These are phyloP conservation scores for Eumerus sabulonum DNA, from an alignment of 2,888 invertebrate species.

Conservation along the genomic window DNA sequence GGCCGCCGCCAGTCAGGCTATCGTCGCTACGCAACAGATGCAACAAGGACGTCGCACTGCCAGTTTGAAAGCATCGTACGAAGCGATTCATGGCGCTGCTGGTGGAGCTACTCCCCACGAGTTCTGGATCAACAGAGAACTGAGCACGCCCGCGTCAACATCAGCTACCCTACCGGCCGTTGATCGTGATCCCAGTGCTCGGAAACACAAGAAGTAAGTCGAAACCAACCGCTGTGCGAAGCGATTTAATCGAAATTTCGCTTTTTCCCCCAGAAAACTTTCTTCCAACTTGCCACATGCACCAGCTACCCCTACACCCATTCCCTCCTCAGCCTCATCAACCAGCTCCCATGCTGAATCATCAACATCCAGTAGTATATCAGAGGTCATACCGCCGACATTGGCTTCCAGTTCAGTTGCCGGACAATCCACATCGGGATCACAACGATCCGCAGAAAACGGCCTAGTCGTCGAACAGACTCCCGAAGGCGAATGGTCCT, in stretches of 20 bases:
- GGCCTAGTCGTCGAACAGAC: constrained; percentile 77
- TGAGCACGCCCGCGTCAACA: constrained; percentile 83
- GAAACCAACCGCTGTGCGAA: neutral
- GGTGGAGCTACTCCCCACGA: constrained; percentile 82
- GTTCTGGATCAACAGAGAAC: constrained; percentile 85
- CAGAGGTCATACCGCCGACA: constrained; percentile 49
- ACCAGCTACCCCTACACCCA: constrained; percentile 73
- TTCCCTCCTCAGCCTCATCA: constrained; percentile 75
- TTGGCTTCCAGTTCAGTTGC: constrained; percentile 69
- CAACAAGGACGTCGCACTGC: constrained; percentile 96
- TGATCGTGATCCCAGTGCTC: constrained; percentile 81
- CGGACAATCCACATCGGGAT: constrained; percentile 57
- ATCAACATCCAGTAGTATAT: constrained; percentile 65
- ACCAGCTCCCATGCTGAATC: constrained; percentile 72
- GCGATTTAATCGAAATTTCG: constrained; percentile 1
- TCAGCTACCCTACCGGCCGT: constrained; percentile 84
- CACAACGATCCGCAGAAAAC: constrained; percentile 72
- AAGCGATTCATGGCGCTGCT: constrained; percentile 88
- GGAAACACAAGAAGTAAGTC: constrained; percentile 83
- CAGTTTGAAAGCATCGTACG: constrained; percentile 96
- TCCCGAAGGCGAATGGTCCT: constrained; percentile 91
- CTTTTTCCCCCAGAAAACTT: constrained; percentile 72
- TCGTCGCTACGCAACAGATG: constrained; percentile 97
- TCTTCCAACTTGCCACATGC: constrained; percentile 69
- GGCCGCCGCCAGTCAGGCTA: constrained; percentile 96